phyloP scores from a whole-genome alignment of 35 echinoderm and acorn worm genomes.

The Stichopus chloronotus region DNA sequence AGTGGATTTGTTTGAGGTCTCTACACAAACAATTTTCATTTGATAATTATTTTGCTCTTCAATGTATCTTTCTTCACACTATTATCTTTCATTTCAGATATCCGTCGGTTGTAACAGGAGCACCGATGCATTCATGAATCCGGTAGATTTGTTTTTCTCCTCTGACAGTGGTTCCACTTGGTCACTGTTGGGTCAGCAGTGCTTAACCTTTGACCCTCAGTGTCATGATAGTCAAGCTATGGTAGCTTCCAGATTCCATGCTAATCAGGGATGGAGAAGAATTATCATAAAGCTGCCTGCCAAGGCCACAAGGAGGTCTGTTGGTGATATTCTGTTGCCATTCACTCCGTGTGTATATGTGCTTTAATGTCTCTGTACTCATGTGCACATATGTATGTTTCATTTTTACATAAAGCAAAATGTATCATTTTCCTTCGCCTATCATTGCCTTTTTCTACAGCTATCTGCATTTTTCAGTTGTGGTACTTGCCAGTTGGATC shows the following conservation, averaged over 20 bases:
- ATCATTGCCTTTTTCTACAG: too few species aligned
- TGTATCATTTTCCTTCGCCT: too few species aligned
- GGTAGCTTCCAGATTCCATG: constrained; percentile 66
- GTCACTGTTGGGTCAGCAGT: constrained; percentile 68
- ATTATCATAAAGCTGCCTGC: constrained; percentile 74
- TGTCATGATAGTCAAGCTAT: constrained; percentile 71
- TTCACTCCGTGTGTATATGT: background rate
- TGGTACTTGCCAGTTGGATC: too few species aligned
- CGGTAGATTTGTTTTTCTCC: constrained; percentile 75
- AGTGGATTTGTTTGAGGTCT: too few species aligned
- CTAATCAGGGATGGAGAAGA: constrained; percentile 74
- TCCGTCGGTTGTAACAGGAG: constrained; percentile 79
- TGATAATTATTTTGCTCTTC: too few species aligned
- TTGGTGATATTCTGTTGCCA: background rate
- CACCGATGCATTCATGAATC: constrained; percentile 68
- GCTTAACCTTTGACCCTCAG: constrained; percentile 75
- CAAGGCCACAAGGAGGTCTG: constrained; percentile 21
- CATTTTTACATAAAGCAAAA: too few species aligned
- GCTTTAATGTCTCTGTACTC: too few species aligned
- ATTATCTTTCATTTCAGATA: constrained; percentile 55
- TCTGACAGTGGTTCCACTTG: constrained; percentile 83
- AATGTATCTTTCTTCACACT: background rate
- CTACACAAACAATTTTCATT: too few species aligned
- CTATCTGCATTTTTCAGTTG: too few species aligned
- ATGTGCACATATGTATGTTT: too few species aligned